A percentile compares a stretch with the other conserved stretches of the same genome.
Conservation (phyloP, 2,888 invertebrate genomes). For the Agonopterix subpropinquella region DNA sequence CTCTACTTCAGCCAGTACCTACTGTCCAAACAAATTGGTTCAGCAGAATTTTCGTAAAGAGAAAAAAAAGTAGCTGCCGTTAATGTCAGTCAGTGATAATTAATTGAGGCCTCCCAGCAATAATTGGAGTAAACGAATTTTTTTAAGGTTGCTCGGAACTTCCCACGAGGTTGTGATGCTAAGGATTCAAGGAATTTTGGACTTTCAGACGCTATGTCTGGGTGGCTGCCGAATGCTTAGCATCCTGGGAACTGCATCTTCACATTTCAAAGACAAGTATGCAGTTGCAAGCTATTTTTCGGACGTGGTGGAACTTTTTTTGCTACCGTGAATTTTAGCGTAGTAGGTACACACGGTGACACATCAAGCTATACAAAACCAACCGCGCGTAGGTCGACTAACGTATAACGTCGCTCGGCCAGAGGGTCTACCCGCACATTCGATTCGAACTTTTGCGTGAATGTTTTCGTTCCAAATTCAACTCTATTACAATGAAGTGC, state of each 20-base stretch:
- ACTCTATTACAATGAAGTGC: too few relatives aligned
- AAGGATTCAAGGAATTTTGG: slow-evolving; percentile 36
- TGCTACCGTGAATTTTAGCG: too few relatives aligned
- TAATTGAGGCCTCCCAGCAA: slow-evolving; percentile 53
- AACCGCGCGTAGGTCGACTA: too few relatives aligned
- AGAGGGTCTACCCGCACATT: too few relatives aligned
- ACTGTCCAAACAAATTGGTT: slow-evolving; percentile 38
- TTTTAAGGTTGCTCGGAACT: slow-evolving; percentile 16
- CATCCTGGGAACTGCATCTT: slow-evolving; percentile 21
- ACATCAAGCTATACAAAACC: too few relatives aligned
- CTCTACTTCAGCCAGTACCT: slow-evolving; percentile 38
- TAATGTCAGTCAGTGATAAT: slow-evolving; percentile 47
- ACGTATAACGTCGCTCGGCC: too few relatives aligned
- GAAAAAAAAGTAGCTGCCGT: slow-evolving; percentile 40
- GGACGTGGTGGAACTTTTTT: too few relatives aligned
- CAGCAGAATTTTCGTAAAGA: slow-evolving; percentile 30
- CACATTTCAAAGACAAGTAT: neutral
- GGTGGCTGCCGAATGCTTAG: slow-evolving; percentile 23
- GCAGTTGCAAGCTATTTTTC: too few relatives aligned
- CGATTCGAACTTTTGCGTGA: too few relatives aligned
- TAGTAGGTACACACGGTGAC: too few relatives aligned
- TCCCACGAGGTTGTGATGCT: slow-evolving; percentile 40
- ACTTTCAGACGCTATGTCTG: slow-evolving; percentile 21
- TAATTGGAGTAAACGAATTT: slow-evolving; percentile 43
- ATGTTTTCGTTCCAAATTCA: too few relatives aligned